Evolutionary conservation across 2,113 vertebrate genomes (phyloP).

Genomic region (Romanogobio albipinnatus): DNA sequence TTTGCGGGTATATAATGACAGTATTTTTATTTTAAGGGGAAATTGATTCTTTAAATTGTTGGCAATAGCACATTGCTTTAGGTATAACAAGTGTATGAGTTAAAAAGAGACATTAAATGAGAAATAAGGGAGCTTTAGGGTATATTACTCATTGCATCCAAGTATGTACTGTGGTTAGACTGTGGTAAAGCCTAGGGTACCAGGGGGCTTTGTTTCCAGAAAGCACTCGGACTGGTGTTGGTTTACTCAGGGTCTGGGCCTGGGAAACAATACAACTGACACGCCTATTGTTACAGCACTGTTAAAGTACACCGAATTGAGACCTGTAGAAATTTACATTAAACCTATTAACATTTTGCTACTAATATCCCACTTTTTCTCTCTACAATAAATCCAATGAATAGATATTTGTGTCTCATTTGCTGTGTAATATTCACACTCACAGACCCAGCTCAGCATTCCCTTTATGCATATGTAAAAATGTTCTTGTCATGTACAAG

Average conservation of each 20-base stretch:
- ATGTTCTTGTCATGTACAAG: background rate
- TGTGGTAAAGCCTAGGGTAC: conserved; percentile 52
- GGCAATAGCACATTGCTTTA: background rate
- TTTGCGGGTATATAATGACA: background rate
- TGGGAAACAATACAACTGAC: conserved; percentile 54
- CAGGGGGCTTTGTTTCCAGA: conserved; percentile 60
- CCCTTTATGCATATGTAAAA: conserved; percentile 16
- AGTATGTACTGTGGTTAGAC: conserved; percentile 51
- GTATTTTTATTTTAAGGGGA: background rate
- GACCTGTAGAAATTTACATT: background rate
- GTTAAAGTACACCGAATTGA: conserved; percentile 3
- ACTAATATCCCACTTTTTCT: background rate
- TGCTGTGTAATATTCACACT: conserved; percentile 14
- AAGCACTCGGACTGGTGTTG: conserved; percentile 64
- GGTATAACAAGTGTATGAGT: background rate
- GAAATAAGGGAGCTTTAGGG: conserved; percentile 52
- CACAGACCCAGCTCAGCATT: background rate
- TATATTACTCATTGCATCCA: conserved; percentile 65
- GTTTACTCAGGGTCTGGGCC: conserved; percentile 66
- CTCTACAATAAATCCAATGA: background rate
- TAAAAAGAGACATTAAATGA: conserved; percentile 17
- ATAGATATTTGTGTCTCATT: conserved; percentile 15
- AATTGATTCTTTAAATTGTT: background rate
- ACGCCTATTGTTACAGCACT: conserved; percentile 38
- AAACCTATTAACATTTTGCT: too few species aligned